Evolutionary conservation across 37 sponge, comb jelly and placozoan species (phyloP), one percentile per base, ranked within the genome.

Genomic region (Cliona cf. orientalis): DNA sequence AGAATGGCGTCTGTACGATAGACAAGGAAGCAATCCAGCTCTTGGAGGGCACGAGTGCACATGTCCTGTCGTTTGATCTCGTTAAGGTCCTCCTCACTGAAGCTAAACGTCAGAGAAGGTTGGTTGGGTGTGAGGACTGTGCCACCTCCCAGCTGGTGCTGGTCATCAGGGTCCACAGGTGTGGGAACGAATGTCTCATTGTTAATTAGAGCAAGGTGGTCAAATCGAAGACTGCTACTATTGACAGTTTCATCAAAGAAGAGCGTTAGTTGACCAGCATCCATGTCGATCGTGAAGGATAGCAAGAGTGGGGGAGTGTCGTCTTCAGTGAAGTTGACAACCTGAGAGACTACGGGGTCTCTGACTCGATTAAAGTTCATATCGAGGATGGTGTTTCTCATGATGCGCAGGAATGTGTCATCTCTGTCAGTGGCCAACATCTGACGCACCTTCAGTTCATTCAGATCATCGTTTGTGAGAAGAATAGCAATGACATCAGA

Each of bases 31-130:
- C 97, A 96, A 79, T 88, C 89, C 33, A 67, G 32, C 22, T 29
- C 81, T 12, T 80, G 59, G 4, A 86, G 66, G 0, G 60, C 67
- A 1, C 84, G 76, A 9, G 91, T 96, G 73, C 97, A 96, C 86
- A 96, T 65, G 49, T 93, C 87, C 56, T 92, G 78, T 1, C 92
- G 81, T 44, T 95, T 95, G 74, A 95, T 89, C 69, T 89, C 96
- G 73, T 95, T 95, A 62, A 95, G 42, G 70, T 95, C 96, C 25
- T 49, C 75, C 31, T 84, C 61, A 22, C 59, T 58, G 69, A 84
- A 76, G 2, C 21, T 46, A 29, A 89, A 58, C n/a, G 84, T 71
- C 41, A 89, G 6, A 0, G 46, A 58, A 3, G 72, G 72, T 19
- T 44, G 32, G 49, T 89, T 83, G 40, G 5, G 41, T 7, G 78